These are phyloP conservation scores for Romanogobio albipinnatus DNA, from an alignment of 2,113 vertebrate species.

Conservation along the genomic window DNA sequence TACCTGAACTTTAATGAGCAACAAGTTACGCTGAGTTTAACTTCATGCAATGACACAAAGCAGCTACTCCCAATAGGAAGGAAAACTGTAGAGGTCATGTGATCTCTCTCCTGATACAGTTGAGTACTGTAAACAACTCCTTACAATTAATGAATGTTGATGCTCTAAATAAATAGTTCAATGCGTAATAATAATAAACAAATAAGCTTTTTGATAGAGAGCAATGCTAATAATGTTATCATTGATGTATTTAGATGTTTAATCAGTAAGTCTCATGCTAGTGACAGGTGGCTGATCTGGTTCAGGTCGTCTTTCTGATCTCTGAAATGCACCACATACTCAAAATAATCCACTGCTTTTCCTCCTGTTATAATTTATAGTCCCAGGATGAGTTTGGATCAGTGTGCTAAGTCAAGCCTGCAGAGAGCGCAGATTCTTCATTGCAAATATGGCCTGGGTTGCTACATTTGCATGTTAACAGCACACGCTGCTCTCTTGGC, in stretches of 20 bases:
- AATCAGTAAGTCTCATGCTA: neutral
- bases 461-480: conserved; percentile 52
- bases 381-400: conserved; percentile 51
- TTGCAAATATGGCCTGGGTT: conserved; percentile 66
- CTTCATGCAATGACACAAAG: neutral
- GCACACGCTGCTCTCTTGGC: conserved; percentile 58
- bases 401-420: conserved; percentile 55
- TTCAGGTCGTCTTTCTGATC: neutral
- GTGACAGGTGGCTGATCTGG: neutral
- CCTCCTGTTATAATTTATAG: neutral
- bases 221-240: neutral
- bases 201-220: neutral
- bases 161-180: neutral
- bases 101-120: neutral
- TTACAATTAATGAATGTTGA: neutral
- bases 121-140: neutral
- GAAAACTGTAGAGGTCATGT: neutral
- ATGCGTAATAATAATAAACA: neutral
- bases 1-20: neutral
- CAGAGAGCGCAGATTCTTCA: conserved; percentile 50
- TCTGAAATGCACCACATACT: neutral
- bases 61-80: neutral
- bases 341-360: neutral
- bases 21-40: neutral
- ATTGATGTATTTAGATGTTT: neutral